Percentiles rank a stretch among this genome's conserved stretches.
These are phyloP conservation scores for Sebastes elongatus DNA, from an alignment of 2,797 vertebrate species.

Conservation along the genomic window DNA sequence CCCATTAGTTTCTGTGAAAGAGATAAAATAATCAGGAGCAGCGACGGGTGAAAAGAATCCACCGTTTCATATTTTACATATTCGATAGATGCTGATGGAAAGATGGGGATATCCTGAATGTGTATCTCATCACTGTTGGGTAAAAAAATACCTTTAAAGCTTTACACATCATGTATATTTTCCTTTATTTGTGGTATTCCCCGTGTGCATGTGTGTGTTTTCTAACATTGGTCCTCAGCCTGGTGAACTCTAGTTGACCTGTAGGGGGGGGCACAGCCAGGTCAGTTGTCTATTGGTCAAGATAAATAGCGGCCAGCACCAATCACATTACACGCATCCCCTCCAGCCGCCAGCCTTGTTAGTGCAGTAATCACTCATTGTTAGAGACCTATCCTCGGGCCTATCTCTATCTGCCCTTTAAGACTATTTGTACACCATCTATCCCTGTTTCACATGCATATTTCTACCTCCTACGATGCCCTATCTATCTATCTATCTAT, in stretches of 20 bases:
- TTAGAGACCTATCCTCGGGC: constrained; percentile 69
- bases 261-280: constrained; percentile 63
- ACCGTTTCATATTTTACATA: neutral
- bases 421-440: constrained; percentile 54
- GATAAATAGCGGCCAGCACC: constrained; percentile 80
- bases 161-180: neutral
- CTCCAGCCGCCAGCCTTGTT: constrained; percentile 80
- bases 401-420: constrained; percentile 72
- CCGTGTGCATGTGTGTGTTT: neutral
- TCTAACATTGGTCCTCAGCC: constrained; percentile 35
- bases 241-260: constrained; percentile 83
- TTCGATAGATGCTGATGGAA: neutral
- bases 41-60: neutral
- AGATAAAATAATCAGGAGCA: neutral
- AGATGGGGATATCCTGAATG: neutral
- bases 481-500: too few relatives aligned
- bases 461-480: neutral
- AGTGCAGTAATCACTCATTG: constrained; percentile 84
- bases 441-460: constrained; percentile 13
- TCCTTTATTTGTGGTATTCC: neutral
- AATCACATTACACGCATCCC: constrained; percentile 84
- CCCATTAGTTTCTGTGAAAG: constrained; percentile 8
- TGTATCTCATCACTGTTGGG: neutral
- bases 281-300: constrained; percentile 84
- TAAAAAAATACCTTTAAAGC: neutral